These are phyloP conservation scores for Urocolius indicus DNA, from an alignment of 2,113 vertebrate species.

Conservation along the genomic window DNA sequence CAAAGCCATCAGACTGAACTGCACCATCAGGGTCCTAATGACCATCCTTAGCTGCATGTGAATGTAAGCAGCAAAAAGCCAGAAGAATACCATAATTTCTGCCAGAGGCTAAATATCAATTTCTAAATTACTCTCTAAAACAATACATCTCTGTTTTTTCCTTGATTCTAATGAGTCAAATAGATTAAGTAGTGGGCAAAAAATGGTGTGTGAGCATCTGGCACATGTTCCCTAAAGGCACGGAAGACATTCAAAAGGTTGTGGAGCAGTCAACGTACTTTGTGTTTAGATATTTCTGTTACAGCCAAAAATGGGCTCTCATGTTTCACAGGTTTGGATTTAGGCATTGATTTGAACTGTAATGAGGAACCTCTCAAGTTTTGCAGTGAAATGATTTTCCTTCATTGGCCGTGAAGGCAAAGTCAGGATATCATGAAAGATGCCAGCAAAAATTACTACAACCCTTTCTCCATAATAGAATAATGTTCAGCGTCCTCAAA, in stretches of 20 bases:
- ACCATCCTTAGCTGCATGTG: not conserved
- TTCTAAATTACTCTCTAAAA: constrained; percentile 5
- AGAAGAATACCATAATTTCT: not conserved
- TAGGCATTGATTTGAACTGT: constrained; percentile 27
- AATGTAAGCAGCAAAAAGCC: not conserved
- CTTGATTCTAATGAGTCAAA: not conserved
- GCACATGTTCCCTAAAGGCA: not conserved
- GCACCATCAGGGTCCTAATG: not conserved
- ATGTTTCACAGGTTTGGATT: constrained; percentile 36
- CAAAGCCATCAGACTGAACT: not conserved
- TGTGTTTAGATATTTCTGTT: not conserved
- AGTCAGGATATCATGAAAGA: constrained; percentile 14
- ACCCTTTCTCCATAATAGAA: not conserved
- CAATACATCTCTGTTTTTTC: not conserved
- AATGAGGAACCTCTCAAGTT: constrained; percentile 7
- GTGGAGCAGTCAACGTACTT: not conserved
- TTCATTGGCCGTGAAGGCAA: constrained; percentile 33
- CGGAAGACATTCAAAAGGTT: not conserved
- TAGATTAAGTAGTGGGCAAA: constrained; percentile 10
- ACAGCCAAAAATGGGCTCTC: not conserved
- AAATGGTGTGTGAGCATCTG: not conserved
- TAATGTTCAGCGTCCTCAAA: not conserved
- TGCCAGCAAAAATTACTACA: constrained; percentile 24
- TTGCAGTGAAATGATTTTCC: constrained; percentile 43
- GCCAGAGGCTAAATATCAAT: not conserved